Conservation (phyloP, 2,113 vertebrate genomes). For the Oenanthe melanoleuca region DNA sequence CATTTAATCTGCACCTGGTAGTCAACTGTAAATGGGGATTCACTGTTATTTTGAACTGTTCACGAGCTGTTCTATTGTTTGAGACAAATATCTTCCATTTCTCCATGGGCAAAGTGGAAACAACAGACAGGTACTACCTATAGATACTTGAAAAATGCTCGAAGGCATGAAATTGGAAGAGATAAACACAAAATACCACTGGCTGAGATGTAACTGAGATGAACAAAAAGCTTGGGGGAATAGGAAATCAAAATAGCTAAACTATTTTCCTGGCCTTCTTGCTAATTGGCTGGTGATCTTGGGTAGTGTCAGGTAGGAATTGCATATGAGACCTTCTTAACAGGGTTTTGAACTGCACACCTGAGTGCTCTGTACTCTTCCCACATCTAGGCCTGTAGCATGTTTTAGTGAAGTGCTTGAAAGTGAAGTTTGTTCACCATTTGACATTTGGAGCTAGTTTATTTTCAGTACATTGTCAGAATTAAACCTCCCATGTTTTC, state of each 20-base stretch:
- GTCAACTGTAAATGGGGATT: neutral
- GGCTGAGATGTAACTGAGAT: neutral
- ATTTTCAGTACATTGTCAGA: slow-evolving; percentile 5
- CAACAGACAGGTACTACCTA: neutral
- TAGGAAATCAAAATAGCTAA: neutral
- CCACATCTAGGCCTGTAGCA: neutral
- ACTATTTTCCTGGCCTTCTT: neutral
- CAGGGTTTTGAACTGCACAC: neutral
- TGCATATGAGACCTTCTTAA: neutral
- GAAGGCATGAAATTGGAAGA: neutral
- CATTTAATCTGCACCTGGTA: neutral
- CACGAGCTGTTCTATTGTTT: neutral
- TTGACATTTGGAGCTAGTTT: slow-evolving; percentile 41
- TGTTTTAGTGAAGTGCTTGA: neutral
- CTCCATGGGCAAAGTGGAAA: neutral
- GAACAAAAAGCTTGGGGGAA: neutral
- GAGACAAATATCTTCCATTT: slow-evolving; percentile 4
- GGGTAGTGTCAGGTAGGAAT: neutral
- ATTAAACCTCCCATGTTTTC: slow-evolving; percentile 1
- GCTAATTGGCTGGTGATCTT: neutral
- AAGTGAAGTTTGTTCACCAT: neutral
- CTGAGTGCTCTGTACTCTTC: neutral
- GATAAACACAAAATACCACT: neutral
- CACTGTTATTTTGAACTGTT: neutral
- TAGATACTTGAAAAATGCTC: neutral